phyloP scores from a whole-genome alignment of 2,888 invertebrate species.

The Macroteleia sp. region DNA sequence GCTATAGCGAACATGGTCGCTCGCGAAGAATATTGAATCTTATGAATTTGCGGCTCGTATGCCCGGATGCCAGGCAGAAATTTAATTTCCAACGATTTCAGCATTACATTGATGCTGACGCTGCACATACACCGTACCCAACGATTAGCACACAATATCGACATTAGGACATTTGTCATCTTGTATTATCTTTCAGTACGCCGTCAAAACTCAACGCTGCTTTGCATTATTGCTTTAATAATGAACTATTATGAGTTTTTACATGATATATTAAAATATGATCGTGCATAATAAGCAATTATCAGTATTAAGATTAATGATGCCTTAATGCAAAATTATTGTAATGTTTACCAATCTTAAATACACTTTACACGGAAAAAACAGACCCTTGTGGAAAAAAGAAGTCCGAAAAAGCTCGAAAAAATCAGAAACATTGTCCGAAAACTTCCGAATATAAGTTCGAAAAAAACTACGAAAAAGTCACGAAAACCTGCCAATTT shows the following conservation, averaged over 20 bases:
- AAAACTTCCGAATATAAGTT: too few relatives aligned
- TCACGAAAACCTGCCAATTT: too few relatives aligned
- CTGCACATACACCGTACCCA: conserved; percentile 20
- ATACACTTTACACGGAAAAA: too few relatives aligned
- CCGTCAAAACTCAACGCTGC: conserved; percentile 6
- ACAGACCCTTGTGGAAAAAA: too few relatives aligned
- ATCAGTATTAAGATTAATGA: too few relatives aligned
- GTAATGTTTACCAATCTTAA: too few relatives aligned
- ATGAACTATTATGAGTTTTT: background rate
- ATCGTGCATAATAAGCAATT: too few relatives aligned
- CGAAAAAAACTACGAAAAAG: too few relatives aligned
- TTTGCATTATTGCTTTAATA: conserved; percentile 9
- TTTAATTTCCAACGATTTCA: conserved; percentile 79
- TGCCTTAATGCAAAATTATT: too few relatives aligned
- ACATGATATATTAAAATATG: too few relatives aligned
- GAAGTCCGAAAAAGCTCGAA: too few relatives aligned
- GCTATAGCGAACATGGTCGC: conserved; percentile 59
- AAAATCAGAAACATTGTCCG: too few relatives aligned
- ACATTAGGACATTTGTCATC: conserved; percentile 32
- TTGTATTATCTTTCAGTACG: conserved; percentile 7
- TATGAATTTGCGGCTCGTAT: conserved; percentile 79
- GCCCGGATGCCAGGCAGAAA: conserved; percentile 73
- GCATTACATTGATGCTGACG: conserved; percentile 46
- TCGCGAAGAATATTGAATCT: conserved; percentile 81
- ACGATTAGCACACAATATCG: conserved; percentile 41